Conservation (phyloP, 64 coral and sea anemone genomes). For the Dendronephthya gigantea region DNA sequence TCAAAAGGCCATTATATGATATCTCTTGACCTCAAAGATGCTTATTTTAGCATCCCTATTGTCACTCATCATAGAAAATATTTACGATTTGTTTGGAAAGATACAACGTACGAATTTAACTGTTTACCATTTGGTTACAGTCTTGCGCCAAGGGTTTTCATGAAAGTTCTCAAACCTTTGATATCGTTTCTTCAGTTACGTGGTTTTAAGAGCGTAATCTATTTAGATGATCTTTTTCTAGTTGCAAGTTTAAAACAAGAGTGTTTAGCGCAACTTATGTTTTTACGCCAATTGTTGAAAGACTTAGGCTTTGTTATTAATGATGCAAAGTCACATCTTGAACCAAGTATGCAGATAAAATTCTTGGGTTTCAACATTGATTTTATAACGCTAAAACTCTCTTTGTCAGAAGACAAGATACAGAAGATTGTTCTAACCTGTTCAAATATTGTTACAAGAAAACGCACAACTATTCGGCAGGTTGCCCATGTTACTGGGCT, state of each 20-base stretch:
- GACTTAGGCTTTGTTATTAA: not conserved
- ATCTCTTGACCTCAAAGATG: slow-evolving; percentile 45
- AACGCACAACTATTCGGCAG: not conserved
- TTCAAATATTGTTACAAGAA: not conserved
- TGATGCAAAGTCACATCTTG: not conserved
- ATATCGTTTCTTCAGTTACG: slow-evolving; percentile 23
- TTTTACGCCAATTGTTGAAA: not conserved
- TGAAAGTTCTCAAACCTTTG: slow-evolving; percentile 51
- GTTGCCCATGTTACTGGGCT: too few species aligned
- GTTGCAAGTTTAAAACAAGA: too few species aligned
- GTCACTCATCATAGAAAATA: too few species aligned
- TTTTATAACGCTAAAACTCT: slow-evolving; percentile 8
- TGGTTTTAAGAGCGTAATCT: slow-evolving; percentile 41
- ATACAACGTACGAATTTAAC: too few species aligned
- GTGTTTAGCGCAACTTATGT: not conserved
- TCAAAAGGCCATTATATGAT: slow-evolving; percentile 35
- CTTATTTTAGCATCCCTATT: too few species aligned
- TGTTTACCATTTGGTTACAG: slow-evolving; percentile 66
- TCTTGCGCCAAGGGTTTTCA: slow-evolving; percentile 54
- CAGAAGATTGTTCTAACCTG: slow-evolving; percentile 40
- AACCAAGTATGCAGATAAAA: not conserved
- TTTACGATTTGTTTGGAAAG: too few species aligned
- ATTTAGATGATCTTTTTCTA: slow-evolving; percentile 12
- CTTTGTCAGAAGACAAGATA: slow-evolving; percentile 38
- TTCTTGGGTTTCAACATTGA: slow-evolving; percentile 58